Evolutionary conservation across 2,797 vertebrate genomes (phyloP).

Genomic region (Chelidonichthys spinosus): DNA sequence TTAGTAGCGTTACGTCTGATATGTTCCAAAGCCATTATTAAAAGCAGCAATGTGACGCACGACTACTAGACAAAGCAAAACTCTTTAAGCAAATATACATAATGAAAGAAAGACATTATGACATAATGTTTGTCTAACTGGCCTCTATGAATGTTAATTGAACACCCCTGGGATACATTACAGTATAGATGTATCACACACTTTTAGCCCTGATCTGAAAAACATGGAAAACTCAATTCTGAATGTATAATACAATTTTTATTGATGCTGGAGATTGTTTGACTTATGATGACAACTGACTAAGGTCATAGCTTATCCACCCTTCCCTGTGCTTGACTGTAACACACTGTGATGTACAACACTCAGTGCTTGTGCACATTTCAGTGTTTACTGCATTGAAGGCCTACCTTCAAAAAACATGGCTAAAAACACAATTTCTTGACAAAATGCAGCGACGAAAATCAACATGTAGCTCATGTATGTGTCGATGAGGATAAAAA

Average conservation of each 20-base stretch:
- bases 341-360: conserved; percentile 20
- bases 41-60: not conserved
- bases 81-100: not conserved
- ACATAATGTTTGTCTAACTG: not conserved
- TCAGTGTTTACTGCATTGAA: conserved; percentile 18
- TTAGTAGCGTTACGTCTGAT: too few relatives aligned
- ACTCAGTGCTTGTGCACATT: conserved; percentile 28
- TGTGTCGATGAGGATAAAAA: conserved; percentile 11
- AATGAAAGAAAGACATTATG: not conserved
- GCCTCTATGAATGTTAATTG: not conserved
- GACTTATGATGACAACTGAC: conserved; percentile 52
- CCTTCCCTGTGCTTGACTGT: conserved; percentile 27
- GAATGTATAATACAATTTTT: conserved; percentile 39
- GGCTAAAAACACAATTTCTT: not conserved
- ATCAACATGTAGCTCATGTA: conserved; percentile 5
- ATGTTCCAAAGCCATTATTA: not conserved
- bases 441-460: conserved; percentile 1
- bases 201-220: conserved; percentile 22
- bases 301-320: conserved; percentile 41
- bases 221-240: conserved; percentile 36
- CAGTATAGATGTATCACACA: conserved; percentile 11
- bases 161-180: not conserved
- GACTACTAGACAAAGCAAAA: not conserved
- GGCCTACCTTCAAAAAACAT: not conserved
- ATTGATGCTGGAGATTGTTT: conserved; percentile 40